These are phyloP conservation scores for Watsonalla cultraria DNA, from an alignment of 2,888 invertebrate species.

Conservation along the genomic window DNA sequence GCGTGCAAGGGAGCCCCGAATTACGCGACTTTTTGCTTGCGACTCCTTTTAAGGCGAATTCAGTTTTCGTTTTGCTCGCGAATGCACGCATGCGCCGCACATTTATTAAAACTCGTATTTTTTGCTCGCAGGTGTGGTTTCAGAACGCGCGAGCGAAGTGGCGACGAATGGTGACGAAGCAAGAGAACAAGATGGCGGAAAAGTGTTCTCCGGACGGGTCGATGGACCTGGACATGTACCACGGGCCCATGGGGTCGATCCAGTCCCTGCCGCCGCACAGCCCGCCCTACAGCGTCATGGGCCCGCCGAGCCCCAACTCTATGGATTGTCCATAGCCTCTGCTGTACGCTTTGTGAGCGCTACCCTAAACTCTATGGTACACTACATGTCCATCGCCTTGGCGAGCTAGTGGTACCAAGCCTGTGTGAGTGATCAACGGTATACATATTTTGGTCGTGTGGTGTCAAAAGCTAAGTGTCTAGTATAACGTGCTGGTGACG, in stretches of 20 bases:
- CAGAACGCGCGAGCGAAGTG: constrained; percentile 97
- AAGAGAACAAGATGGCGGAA: constrained; percentile 85
- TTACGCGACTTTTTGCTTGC: background rate
- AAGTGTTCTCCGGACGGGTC: constrained; percentile 83
- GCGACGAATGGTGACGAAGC: constrained; percentile 91
- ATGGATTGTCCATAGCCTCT: constrained; percentile 85
- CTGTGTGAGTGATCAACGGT: too few species aligned
- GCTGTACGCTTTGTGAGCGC: constrained; percentile 69
- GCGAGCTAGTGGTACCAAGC: background rate
- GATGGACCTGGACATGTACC: constrained; percentile 81
- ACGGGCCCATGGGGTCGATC: constrained; percentile 81
- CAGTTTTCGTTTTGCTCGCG: constrained; percentile 44
- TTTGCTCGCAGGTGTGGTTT: constrained; percentile 92
- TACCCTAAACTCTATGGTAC: constrained; percentile 25
- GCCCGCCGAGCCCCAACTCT: constrained; percentile 83
- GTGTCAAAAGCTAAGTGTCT: background rate
- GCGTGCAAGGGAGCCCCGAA: constrained; percentile 27
- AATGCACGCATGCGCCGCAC: constrained; percentile 27
- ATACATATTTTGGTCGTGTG: background rate
- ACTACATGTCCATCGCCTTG: constrained; percentile 9
- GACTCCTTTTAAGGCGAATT: constrained; percentile 36
- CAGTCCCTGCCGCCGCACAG: constrained; percentile 84
- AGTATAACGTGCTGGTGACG: background rate
- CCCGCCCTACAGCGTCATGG: constrained; percentile 83
- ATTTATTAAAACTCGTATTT: constrained; percentile 35